phyloP scores from a whole-genome alignment of 1,140 invertebrate species.

The Propsilocerus akamusi region DNA sequence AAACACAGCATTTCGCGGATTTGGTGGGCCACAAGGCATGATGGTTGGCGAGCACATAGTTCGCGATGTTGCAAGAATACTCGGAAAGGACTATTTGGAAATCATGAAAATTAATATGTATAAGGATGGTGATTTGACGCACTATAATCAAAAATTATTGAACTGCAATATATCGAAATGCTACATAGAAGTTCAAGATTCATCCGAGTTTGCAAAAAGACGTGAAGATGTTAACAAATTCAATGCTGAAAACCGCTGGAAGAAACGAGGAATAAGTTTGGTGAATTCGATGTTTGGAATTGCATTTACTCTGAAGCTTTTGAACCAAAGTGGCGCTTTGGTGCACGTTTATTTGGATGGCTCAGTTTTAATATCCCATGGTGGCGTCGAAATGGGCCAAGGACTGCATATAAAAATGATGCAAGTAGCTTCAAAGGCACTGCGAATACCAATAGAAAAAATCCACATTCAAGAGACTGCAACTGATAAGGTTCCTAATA shows the following conservation, averaged over 20 bases:
- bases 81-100: constrained; percentile 37
- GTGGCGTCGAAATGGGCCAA: constrained; percentile 92
- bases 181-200: constrained; percentile 61
- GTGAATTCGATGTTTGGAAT: constrained; percentile 87
- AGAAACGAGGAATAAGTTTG: constrained; percentile 70
- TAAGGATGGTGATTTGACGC: constrained; percentile 55
- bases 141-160: constrained; percentile 55
- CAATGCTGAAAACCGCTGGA: constrained; percentile 65
- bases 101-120: constrained; percentile 45
- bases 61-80: constrained; percentile 48
- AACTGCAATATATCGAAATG: constrained; percentile 60
- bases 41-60: constrained; percentile 62
- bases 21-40: constrained; percentile 82
- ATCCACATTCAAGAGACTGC: constrained; percentile 79
- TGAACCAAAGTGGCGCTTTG: constrained; percentile 81
- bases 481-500: constrained; percentile 90
- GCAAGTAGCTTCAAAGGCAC: constrained; percentile 56
- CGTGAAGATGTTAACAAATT: constrained; percentile 40
- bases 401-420: constrained; percentile 92
- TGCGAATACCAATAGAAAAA: constrained; percentile 52
- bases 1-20: constrained; percentile 81
- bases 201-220: constrained; percentile 45
- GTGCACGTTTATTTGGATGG: constrained; percentile 84
- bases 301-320: constrained; percentile 53
- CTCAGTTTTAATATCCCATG: constrained; percentile 77